Conservation (phyloP, 2,888 invertebrate genomes). For the Tachina lurida region DNA sequence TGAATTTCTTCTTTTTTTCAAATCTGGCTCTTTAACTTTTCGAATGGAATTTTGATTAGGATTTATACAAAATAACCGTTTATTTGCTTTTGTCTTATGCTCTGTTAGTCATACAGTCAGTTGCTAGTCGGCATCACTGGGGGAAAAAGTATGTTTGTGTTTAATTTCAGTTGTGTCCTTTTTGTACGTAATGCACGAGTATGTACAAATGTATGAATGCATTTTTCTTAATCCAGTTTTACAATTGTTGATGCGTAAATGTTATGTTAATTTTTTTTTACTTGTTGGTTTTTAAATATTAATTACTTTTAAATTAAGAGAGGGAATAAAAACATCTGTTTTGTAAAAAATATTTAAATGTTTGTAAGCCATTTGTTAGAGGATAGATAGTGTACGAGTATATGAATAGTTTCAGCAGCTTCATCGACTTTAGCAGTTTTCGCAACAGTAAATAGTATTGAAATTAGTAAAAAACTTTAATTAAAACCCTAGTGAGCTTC, state of each 20-base stretch:
- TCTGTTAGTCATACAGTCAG: conserved; percentile 38
- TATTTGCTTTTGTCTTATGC: conserved; percentile 67
- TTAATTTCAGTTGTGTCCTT: conserved; percentile 43
- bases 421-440: background rate
- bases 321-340: conserved; percentile 57
- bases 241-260: conserved; percentile 77
- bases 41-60: conserved; percentile 72
- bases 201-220: too few species aligned
- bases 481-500: too few species aligned
- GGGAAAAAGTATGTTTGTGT: conserved; percentile 26
- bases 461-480: too few species aligned
- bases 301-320: conserved; percentile 60
- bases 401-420: background rate
- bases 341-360: background rate
- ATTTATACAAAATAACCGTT: conserved; percentile 50
- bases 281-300: conserved; percentile 39
- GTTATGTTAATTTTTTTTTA: conserved; percentile 77
- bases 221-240: conserved; percentile 75
- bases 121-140: conserved; percentile 13
- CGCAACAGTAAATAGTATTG: too few species aligned
- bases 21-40: conserved; percentile 81
- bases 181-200: conserved; percentile 61
- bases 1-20: conserved; percentile 72
- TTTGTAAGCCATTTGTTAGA: background rate
- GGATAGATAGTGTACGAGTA: background rate